Conservation (phyloP, 2,888 invertebrate genomes). For the Thera obeliscata region DNA sequence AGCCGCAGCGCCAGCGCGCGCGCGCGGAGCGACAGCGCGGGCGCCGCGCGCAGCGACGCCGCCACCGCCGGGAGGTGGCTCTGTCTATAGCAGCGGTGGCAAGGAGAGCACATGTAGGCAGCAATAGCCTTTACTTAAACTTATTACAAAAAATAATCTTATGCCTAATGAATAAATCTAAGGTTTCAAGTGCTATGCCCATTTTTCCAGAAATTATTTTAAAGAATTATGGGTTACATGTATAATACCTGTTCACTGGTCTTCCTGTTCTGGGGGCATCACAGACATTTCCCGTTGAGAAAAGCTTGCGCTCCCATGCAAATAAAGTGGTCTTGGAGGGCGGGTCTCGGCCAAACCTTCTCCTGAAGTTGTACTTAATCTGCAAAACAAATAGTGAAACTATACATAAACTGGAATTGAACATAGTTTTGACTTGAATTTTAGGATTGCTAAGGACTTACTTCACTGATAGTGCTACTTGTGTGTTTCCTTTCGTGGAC, state of each 20-base stretch:
- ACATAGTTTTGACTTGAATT: no score
- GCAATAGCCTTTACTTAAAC: no score
- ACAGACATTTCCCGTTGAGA: slow-evolving; percentile 67
- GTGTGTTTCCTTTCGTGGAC: slow-evolving; percentile 73
- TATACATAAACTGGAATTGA: no score
- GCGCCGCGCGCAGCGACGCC: slow-evolving; percentile 62
- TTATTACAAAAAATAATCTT: no score
- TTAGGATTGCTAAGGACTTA: slow-evolving; percentile 22
- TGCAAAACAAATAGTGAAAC: slow-evolving; percentile 32
- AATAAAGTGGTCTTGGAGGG: slow-evolving; percentile 66
- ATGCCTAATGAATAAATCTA: no score
- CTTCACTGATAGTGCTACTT: slow-evolving; percentile 56
- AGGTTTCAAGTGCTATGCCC: no score
- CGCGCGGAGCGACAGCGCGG: slow-evolving; percentile 68
- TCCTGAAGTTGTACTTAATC: slow-evolving; percentile 69
- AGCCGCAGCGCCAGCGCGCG: slow-evolving; percentile 64
- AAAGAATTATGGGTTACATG: not conserved
- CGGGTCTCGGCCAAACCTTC: slow-evolving; percentile 67
- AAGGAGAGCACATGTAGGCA: no score
- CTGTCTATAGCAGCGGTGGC: slow-evolving; percentile 34
- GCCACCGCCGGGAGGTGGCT: slow-evolving; percentile 62
- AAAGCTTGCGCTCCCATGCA: slow-evolving; percentile 70
- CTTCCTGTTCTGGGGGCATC: slow-evolving; percentile 70
- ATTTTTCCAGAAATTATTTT: not conserved
- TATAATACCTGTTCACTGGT: slow-evolving; percentile 56